A percentile compares a stretch with the other conserved stretches of the same genome.
Evolutionary conservation across 2,113 vertebrate genomes (phyloP).

Genomic region (Tachycineta bicolor): DNA sequence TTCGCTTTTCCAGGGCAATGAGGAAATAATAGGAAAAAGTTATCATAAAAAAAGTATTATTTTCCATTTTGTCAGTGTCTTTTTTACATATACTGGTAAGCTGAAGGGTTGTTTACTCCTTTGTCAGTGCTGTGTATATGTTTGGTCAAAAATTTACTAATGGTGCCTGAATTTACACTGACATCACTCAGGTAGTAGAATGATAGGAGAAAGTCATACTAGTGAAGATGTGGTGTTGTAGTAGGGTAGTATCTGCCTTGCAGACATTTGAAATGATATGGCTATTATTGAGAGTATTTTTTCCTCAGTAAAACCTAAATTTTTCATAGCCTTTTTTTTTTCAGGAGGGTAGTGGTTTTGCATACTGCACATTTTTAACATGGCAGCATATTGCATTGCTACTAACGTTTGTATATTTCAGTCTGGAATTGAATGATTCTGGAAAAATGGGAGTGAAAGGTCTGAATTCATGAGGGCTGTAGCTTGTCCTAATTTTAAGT

Average conservation of each 20-base stretch:
- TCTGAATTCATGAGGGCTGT: slow-evolving; percentile 15
- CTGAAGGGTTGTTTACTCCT: slow-evolving; percentile 76
- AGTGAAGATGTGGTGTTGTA: slow-evolving; percentile 54
- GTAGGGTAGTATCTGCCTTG: slow-evolving; percentile 72
- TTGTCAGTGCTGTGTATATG: slow-evolving; percentile 79
- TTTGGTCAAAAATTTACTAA: slow-evolving; percentile 80
- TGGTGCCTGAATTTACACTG: slow-evolving; percentile 85
- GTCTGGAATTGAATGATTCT: not conserved
- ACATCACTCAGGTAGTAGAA: slow-evolving; percentile 86
- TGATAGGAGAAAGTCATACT: slow-evolving; percentile 73
- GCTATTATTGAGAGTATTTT: slow-evolving; percentile 72
- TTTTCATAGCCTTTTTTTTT: slow-evolving; percentile 70
- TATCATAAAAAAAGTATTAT: slow-evolving; percentile 67
- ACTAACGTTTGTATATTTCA: not conserved
- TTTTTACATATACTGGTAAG: slow-evolving; percentile 74
- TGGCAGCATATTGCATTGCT: slow-evolving; percentile 23
- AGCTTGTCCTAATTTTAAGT: not conserved
- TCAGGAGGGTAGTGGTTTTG: slow-evolving; percentile 66
- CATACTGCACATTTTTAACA: slow-evolving; percentile 46
- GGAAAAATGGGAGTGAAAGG: not conserved
- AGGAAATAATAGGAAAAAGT: slow-evolving; percentile 55
- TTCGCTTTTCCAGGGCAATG: slow-evolving; percentile 40
- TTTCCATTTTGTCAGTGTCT: slow-evolving; percentile 76
- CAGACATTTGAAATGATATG: slow-evolving; percentile 67
- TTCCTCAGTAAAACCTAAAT: slow-evolving; percentile 66